phyloP scores from a whole-genome alignment of 2,888 invertebrate species.

The Microdon myrmicae region DNA sequence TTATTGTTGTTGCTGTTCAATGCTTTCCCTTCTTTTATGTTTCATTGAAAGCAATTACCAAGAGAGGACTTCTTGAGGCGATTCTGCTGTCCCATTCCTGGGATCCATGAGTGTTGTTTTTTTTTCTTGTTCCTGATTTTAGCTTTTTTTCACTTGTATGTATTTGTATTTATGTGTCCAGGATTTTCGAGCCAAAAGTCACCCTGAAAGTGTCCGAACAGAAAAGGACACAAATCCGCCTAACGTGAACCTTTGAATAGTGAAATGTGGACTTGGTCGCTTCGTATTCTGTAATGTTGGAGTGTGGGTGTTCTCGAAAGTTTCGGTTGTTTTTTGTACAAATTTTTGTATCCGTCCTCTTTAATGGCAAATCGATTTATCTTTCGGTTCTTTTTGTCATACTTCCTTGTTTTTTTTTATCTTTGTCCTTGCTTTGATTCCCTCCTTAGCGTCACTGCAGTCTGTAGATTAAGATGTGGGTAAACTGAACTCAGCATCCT shows the following conservation, averaged over 20 bases:
- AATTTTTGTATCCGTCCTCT: no score
- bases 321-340: slow-evolving; percentile 29
- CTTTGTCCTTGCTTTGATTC: no score
- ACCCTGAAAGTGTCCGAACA: slow-evolving; percentile 50
- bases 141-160: neutral
- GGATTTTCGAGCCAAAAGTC: slow-evolving; percentile 49
- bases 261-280: slow-evolving; percentile 12
- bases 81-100: neutral
- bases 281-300: neutral
- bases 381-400: slow-evolving; percentile 20
- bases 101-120: neutral
- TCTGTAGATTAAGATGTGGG: slow-evolving; percentile 39
- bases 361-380: slow-evolving; percentile 44
- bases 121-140: neutral
- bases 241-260: slow-evolving; percentile 49
- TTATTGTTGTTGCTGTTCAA: slow-evolving; percentile 2
- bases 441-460: slow-evolving; percentile 21
- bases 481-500: slow-evolving; percentile 33
- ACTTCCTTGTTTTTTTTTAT: neutral
- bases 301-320: slow-evolving; percentile 43
- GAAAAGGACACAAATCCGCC: slow-evolving; percentile 52
- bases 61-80: slow-evolving; percentile 31
- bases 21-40: slow-evolving; percentile 16
- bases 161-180: neutral
- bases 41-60: slow-evolving; percentile 47